Evolutionary conservation across 1,140 invertebrate species (phyloP), one percentile per base, ranked within the genome.

Genomic region (Lasioglossum baleicum): DNA sequence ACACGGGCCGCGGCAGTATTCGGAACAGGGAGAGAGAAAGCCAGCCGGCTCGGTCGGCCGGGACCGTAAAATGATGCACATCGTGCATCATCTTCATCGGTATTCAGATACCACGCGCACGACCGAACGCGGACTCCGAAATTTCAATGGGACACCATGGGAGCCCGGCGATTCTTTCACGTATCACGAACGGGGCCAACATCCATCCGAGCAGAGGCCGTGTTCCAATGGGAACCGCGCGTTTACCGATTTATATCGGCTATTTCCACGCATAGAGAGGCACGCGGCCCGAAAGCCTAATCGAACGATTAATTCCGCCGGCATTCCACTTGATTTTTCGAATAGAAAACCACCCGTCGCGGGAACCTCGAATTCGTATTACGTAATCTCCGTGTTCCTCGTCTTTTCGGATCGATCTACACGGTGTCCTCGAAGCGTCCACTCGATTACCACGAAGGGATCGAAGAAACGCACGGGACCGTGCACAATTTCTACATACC

Each of bases 91-190:
- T 82, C 81, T 66, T 86, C 84, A 91, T 90, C 88, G 83, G 90
- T 90, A 91, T 90, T 90, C 89, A 85, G 79, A 66, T 83, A 75
- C 53, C 75, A 69, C 80, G 48, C 78, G 80, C 75, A 63, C 74
- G 68, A 17, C 48, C 82, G 78, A 72, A 70, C 76, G 51, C 66
- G 82, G 85, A 85, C 85, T 84, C 83, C 86, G 88, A 91, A 91
- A 91, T 91, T 90, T 88, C 86, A 88, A 90, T 89, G 84, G 83
- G 73, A 73, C 48, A 68, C 56, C 5, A n/a, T n/a, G n/a, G 17
- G n/a, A 63, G 7, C 42, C 53, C 64, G 74, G 84, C 80, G 87
- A 89, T 89, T 89, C 89, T 88, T 89, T 83, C 87, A 88, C 88
- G 82, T 83, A 81, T 77, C 84, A 56, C 84, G 83, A 86, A 81